A percentile compares a stretch with the other conserved stretches of the same genome.
Evolutionary conservation across 2,113 vertebrate species (phyloP).

Genomic region (Gobio gobio): DNA sequence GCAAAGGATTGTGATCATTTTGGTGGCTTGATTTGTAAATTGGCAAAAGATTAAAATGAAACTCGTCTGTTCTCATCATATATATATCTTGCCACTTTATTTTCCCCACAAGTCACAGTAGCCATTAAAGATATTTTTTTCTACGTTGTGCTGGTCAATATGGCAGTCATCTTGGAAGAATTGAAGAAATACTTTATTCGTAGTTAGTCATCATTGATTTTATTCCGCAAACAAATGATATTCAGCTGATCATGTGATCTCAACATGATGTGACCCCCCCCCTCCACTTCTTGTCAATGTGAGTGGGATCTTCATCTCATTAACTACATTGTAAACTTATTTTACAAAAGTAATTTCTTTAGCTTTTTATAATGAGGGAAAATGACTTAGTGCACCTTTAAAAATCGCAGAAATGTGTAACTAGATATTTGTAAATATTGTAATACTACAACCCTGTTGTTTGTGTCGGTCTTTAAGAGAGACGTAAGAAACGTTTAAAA

Average conservation of each 20-base stretch:
- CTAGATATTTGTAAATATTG: background rate
- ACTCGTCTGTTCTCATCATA: constrained; percentile 37
- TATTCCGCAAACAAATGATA: background rate
- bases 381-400: background rate
- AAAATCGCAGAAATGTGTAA: background rate
- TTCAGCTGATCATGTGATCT: background rate
- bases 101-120: background rate
- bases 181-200: background rate
- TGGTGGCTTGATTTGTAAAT: constrained; percentile 57
- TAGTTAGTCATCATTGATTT: background rate
- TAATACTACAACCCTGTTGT: background rate
- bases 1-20: constrained; percentile 58
- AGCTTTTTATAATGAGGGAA: background rate
- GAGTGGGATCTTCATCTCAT: background rate
- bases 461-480: background rate
- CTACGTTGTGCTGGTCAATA: background rate
- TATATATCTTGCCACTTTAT: constrained; percentile 23
- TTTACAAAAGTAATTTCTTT: background rate
- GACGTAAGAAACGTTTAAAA: background rate
- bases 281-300: background rate
- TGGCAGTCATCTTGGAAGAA: background rate
- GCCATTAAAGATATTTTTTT: background rate
- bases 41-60: constrained; percentile 58
- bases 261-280: background rate
- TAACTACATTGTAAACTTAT: background rate